Conservation (phyloP, 2,888 invertebrate species). For the Morinoia aosen region DNA sequence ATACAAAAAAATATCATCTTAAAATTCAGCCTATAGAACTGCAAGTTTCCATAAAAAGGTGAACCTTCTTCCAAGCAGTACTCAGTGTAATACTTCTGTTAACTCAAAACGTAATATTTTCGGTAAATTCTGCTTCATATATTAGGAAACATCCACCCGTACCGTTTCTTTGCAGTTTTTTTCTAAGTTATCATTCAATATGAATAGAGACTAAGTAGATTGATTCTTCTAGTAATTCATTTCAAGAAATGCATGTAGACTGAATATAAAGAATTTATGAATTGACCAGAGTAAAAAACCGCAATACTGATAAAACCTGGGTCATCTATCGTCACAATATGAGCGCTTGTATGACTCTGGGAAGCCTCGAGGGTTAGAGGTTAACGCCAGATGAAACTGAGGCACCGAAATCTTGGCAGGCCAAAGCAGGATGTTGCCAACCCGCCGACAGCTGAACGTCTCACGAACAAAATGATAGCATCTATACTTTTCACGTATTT, state of each 20-base stretch:
- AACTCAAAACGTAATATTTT: too few relatives aligned
- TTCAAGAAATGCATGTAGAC: neutral
- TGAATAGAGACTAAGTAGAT: neutral
- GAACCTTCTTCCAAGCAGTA: neutral
- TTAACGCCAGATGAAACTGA: neutral
- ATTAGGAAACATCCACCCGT: too few relatives aligned
- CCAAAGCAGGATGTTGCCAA: neutral
- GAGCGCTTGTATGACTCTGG: neutral
- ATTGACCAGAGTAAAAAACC: neutral
- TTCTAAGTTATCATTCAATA: neutral
- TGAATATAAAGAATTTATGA: neutral
- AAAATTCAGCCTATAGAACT: neutral
- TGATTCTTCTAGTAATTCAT: neutral
- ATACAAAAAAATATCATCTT: too few relatives aligned
- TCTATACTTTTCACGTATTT: neutral
- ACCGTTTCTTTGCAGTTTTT: neutral
- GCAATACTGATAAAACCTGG: neutral
- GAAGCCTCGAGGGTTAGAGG: neutral
- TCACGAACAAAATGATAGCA: neutral
- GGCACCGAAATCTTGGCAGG: neutral
- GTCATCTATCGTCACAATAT: neutral
- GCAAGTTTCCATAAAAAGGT: neutral
- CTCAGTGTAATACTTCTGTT: neutral
- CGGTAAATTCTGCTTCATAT: too few relatives aligned
- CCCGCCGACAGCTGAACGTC: neutral